Evolutionary conservation across 2,797 vertebrate species (phyloP).

Genomic region (Thunnus albacares): DNA sequence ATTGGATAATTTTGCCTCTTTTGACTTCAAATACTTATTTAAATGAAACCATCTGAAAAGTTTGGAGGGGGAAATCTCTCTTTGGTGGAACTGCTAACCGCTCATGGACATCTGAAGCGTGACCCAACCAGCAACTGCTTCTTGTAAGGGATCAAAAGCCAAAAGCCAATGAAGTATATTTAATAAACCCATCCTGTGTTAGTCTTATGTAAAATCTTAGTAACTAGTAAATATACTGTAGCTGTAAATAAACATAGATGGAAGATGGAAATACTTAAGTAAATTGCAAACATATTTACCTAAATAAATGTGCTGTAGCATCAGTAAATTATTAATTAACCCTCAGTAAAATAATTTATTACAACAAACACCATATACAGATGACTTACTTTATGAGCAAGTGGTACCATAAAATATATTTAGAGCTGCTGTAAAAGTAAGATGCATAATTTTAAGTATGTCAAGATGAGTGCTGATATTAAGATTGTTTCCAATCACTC

Average conservation of each 20-base stretch:
- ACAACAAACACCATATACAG: not conserved
- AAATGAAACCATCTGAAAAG: not conserved
- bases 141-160: too few relatives aligned
- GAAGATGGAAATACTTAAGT: not conserved
- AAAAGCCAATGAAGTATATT: too few relatives aligned
- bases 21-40: not conserved
- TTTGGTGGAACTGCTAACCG: too few relatives aligned
- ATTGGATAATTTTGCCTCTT: not conserved
- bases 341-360: too few relatives aligned
- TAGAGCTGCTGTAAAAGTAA: not conserved
- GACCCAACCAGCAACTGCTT: too few relatives aligned
- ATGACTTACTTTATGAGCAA: not conserved
- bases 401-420: not conserved
- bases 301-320: not conserved
- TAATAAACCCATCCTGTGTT: too few relatives aligned
- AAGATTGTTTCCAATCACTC: slow-evolving; percentile 11
- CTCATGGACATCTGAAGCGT: not conserved
- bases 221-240: not conserved
- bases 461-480: not conserved
- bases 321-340: too few relatives aligned
- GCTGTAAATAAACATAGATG: not conserved
- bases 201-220: not conserved
- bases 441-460: not conserved
- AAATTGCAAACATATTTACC: not conserved
- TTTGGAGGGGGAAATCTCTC: not conserved